phyloP scores from a whole-genome alignment of 2,113 vertebrate species.

The Notothenia coriiceps region DNA sequence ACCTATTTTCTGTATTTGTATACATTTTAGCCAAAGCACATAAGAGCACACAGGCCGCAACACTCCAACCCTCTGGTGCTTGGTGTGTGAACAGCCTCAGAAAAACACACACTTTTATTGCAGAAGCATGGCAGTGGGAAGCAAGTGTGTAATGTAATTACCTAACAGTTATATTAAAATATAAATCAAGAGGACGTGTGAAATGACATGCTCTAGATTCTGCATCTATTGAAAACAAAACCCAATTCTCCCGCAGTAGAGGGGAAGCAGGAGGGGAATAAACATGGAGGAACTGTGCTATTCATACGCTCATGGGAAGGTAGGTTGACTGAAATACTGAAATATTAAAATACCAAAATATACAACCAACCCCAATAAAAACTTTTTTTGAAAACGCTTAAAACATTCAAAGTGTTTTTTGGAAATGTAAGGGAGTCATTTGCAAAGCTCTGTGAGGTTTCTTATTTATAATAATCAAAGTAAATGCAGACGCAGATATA shows the following conservation, averaged over 20 bases:
- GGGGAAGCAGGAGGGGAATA: conserved; percentile 18
- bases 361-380: not conserved
- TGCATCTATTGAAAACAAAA: conserved; percentile 53
- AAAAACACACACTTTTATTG: conserved; percentile 27
- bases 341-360: not conserved
- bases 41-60: conserved; percentile 33
- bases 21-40: conserved; percentile 13
- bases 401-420: not conserved
- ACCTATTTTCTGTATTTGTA: conserved; percentile 9
- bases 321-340: not conserved
- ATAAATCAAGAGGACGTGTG: conserved; percentile 56
- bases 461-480: not conserved
- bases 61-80: conserved; percentile 41
- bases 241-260: conserved; percentile 18
- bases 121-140: conserved; percentile 42
- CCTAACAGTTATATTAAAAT: conserved; percentile 35
- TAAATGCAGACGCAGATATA: conserved; percentile 21
- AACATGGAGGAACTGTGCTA: conserved; percentile 19
- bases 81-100: not conserved
- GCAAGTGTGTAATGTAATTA: conserved; percentile 63
- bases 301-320: conserved; percentile 22
- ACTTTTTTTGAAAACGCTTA: not conserved
- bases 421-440: not conserved
- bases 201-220: conserved; percentile 72
- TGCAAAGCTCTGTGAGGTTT: not conserved